Evolutionary conservation across 2,797 vertebrate genomes (phyloP), one percentile per base, ranked within the genome.

Genomic region (Typhlichthys subterraneus): DNA sequence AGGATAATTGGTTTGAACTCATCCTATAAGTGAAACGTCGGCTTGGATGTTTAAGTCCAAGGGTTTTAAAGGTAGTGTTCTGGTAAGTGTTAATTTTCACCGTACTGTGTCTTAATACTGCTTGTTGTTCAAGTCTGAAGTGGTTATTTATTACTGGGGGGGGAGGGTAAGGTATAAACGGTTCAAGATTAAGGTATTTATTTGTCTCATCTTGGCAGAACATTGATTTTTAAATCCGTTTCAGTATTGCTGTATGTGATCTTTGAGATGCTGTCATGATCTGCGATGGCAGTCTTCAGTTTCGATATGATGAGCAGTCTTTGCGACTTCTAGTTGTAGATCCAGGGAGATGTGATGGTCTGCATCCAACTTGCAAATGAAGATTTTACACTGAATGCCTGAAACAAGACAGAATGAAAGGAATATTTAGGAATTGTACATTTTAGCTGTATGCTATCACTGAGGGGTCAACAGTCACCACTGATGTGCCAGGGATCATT

Each of bases 81-180:
- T 84, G 90, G 90, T 91, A 91, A 91, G 90, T 91, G 80, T 68
- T 76, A 46, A 80, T 67, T 53, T 79, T 50, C 67, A 72, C 53
- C 51, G 74, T 48, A 31, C 12, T 80, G 69, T 85, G 63, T 82
- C 73, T 73, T 70, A 23, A 69, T 70, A 73, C 74, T 64, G 77
- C 72, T 77, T 78, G 72, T 77, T 53, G 64, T 45, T 84, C 63
- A 48, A 58, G 45, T 15, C 54, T 49, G 49, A 59, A 56, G 48
- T 54, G 8, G 31, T 61, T 56, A 52, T 63, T 54, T 17, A 19
- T 53, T 63, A 53, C n/a, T 3, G 58, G 54, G 50, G 12, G 54
- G 50, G 12, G 3, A 65, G 57, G 69, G 63, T 48, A 72, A 54
- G 52, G 57, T 11, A 57, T 17, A 15, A 2, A 11, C 19, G 17